phyloP scores from a whole-genome alignment of 2,888 invertebrate species.

The Proisotoma minuta region DNA sequence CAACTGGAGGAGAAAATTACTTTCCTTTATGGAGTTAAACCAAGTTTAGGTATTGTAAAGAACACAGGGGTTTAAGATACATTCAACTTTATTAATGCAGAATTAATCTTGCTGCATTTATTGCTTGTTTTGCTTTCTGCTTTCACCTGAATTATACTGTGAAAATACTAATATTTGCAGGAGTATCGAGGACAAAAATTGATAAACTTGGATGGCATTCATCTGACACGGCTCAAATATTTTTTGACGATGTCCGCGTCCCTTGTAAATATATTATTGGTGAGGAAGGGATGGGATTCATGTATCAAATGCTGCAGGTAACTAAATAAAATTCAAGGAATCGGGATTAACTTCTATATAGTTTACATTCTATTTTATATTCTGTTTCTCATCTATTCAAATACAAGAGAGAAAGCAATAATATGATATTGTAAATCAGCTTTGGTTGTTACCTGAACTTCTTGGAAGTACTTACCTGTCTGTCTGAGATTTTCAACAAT shows the following conservation, averaged over 20 bases:
- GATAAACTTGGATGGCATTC: conserved; percentile 56
- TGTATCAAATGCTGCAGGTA: conserved; percentile 55
- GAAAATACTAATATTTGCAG: conserved; percentile 16
- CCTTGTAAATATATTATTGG: conserved; percentile 56
- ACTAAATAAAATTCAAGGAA: not conserved
- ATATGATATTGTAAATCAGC: too few relatives aligned
- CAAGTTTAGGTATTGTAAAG: too few relatives aligned
- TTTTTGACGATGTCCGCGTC: conserved; percentile 57
- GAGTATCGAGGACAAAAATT: conserved; percentile 50
- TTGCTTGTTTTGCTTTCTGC: not conserved
- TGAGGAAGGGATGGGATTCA: conserved; percentile 55
- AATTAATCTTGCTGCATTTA: not conserved
- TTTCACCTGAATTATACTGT: not conserved
- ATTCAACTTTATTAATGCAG: not conserved
- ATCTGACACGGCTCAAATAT: conserved; percentile 57
- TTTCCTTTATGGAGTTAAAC: too few relatives aligned
- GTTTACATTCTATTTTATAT: too few relatives aligned
- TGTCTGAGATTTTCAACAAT: too few relatives aligned
- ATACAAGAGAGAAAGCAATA: too few relatives aligned
- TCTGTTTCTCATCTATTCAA: too few relatives aligned
- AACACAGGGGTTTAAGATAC: too few relatives aligned
- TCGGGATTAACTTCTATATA: too few relatives aligned
- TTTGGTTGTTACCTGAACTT: too few relatives aligned
- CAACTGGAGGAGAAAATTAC: too few relatives aligned
- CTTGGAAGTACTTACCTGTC: too few relatives aligned